phyloP scores from a whole-genome alignment of 2,113 vertebrate genomes.

The Cyanoderma ruficeps region DNA sequence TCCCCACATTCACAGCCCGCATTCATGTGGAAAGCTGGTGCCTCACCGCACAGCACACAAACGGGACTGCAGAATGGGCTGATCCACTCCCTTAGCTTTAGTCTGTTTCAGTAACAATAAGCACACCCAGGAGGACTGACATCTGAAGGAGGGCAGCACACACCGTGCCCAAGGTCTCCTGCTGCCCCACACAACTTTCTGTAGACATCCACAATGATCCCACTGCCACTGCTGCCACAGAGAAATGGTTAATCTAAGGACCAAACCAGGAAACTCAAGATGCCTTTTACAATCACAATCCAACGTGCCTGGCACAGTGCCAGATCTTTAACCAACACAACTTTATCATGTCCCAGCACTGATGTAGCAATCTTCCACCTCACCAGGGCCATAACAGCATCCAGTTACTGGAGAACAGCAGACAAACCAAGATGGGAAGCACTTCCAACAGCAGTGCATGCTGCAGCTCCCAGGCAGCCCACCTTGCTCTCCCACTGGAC shows the following conservation, averaged over 20 bases:
- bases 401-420: neutral
- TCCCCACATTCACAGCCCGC: neutral
- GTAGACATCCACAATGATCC: fast-evolving
- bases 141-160: neutral
- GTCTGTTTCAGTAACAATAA: neutral
- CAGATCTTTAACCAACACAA: neutral
- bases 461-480: fast-evolving
- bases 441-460: fast-evolving
- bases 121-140: neutral
- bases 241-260: neutral
- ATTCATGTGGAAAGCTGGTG: neutral
- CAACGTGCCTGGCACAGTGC: fast-evolving
- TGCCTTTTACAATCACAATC: neutral
- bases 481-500: fast-evolving
- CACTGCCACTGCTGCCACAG: fast-evolving
- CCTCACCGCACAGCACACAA: neutral
- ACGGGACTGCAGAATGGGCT: neutral
- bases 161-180: neutral
- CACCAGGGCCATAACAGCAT: fast-evolving
- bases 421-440: fast-evolving
- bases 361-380: neutral
- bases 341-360: neutral
- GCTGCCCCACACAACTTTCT: neutral
- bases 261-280: neutral
- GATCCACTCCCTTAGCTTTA: neutral